Evolutionary conservation across 2,888 invertebrate genomes (phyloP).

Genomic region (Phlogophora meticulosa): DNA sequence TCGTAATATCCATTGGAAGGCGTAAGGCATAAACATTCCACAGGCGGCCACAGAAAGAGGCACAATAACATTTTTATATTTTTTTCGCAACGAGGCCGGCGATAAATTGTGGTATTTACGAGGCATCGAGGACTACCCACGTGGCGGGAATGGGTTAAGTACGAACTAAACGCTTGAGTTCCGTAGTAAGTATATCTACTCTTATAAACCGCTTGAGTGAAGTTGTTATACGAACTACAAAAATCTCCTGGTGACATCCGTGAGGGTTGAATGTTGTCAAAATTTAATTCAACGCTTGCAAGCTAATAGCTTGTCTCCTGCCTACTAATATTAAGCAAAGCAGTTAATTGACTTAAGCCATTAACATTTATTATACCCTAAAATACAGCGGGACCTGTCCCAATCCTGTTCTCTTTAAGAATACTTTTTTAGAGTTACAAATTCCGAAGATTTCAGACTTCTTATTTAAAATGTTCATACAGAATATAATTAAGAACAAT

Average conservation of each 20-base stretch:
- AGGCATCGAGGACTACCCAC: slow-evolving; percentile 71
- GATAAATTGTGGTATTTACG: slow-evolving; percentile 77
- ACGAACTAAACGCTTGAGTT: slow-evolving; percentile 28
- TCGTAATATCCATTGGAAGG: slow-evolving; percentile 37
- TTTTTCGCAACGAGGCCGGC: slow-evolving; percentile 68
- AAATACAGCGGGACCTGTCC: too few relatives aligned
- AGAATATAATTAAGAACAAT: too few relatives aligned
- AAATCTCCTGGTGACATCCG: neutral
- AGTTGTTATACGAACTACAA: neutral
- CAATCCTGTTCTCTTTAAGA: too few relatives aligned
- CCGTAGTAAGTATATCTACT: slow-evolving; percentile 21
- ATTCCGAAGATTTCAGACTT: too few relatives aligned
- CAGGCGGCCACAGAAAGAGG: slow-evolving; percentile 67
- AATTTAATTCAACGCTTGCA: neutral
- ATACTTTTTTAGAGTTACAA: too few relatives aligned
- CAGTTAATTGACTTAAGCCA: neutral
- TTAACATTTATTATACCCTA: neutral
- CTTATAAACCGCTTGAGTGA: slow-evolving; percentile 9
- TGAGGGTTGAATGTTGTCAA: neutral
- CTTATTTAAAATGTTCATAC: too few relatives aligned
- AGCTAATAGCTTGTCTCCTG: neutral
- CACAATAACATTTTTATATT: slow-evolving; percentile 70
- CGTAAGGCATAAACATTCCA: slow-evolving; percentile 62
- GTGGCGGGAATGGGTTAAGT: slow-evolving; percentile 59
- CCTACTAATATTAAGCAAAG: neutral